Base-by-base conservation (phyloP, 2,113 vertebrate species). In the Tragelaphus buxtoni region DNA sequence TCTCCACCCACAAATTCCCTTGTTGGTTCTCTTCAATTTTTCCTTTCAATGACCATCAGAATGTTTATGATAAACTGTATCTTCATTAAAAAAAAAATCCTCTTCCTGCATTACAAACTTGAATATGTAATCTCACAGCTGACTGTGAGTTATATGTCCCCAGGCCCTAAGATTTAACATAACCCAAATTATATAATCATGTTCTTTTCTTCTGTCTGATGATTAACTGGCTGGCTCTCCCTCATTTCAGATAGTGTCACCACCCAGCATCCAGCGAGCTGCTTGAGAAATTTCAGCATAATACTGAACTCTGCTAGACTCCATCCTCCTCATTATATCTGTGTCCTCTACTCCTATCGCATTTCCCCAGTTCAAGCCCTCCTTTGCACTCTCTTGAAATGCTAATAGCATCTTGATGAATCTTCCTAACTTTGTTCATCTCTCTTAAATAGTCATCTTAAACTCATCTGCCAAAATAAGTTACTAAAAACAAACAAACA, bases 161-260 rank as follows among this genome's bases (percentile, higher is more conserved):
- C 35, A 74, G 10, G 7, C 32, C 32, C 12, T 76, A 82, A 16
- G 10, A 39, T 20, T 83, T 56, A 89, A 45, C n/a, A 39, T 49
- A 84, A 60, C 1, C 49, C 55, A 72, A 35, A 2, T 7, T 58
- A 1, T 60, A 7, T 47, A 79, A 77, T 14, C 17, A 20, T n/a
- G 60, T 91, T 87, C 93, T 92, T 77, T 77, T 96, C 91, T 95
- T 87, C 91, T 95, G 89, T 82, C 86, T 95, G 63, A 39, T 24
- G 20, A 39, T 63, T 96, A 77, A 53, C 72, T 92, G 42, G 10
- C 28, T 63, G 14, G 24, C 20, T 72, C 45, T 74, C n/a, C 39
- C 72, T 30, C 20, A 4, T 30, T n/a, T 53, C 39, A 26, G 30
- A 26, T 1, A 63, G 3, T 45, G 26, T 92, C 47, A 53, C 7